Conservation (phyloP, 2,113 vertebrate genomes). For the Climacteris rufus region DNA sequence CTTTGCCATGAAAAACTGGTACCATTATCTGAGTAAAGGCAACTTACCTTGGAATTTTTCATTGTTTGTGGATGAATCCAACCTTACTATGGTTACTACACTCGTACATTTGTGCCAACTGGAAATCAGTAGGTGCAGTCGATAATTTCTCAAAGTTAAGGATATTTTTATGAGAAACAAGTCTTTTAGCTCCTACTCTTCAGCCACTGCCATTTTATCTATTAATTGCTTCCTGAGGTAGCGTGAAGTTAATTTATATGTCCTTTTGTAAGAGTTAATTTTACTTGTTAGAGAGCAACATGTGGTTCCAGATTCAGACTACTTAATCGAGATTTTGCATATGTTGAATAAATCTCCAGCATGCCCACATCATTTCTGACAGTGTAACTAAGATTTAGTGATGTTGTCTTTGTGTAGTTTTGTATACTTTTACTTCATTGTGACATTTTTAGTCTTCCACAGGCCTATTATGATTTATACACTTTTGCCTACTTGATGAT, state of each 20-base stretch:
- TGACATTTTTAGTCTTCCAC: neutral
- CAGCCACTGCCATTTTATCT: neutral
- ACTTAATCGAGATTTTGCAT: neutral
- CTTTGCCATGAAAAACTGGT: neutral
- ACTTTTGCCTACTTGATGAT: neutral
- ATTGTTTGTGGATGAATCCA: neutral
- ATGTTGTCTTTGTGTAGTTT: neutral
- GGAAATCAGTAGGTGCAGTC: neutral
- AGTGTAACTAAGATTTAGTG: neutral
- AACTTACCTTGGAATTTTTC: neutral
- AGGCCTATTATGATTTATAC: neutral
- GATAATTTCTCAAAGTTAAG: neutral
- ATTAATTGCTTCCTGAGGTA: neutral
- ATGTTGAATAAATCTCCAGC: neutral
- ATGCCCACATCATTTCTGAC: rapidly evolving
- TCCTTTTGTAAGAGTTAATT: neutral
- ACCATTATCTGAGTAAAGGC: neutral
- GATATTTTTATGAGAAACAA: neutral
- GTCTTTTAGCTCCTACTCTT: neutral
- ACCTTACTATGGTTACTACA: neutral
- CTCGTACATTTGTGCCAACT: neutral
- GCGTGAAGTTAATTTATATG: neutral
- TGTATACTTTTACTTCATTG: neutral
- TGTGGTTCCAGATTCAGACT: neutral
- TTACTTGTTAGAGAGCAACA: neutral